phyloP scores from a whole-genome alignment of 1,140 invertebrate species.

The Vanessa tameamea region DNA sequence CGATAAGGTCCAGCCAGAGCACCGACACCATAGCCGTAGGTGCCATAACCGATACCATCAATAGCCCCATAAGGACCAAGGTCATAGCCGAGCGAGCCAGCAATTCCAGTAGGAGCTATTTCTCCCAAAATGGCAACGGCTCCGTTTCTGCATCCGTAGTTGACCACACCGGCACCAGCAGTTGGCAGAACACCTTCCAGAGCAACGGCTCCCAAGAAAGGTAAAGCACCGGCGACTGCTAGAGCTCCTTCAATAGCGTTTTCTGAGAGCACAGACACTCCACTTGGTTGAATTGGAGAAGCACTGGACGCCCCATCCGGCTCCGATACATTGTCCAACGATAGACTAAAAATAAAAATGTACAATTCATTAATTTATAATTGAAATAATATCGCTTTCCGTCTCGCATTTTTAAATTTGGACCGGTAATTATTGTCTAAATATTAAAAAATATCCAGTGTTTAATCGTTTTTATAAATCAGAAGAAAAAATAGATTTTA shows the following conservation, averaged over 20 bases:
- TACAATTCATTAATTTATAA: neutral
- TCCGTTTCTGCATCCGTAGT: slow-evolving; percentile 43
- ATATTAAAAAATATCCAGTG: too few relatives aligned
- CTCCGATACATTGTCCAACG: slow-evolving; percentile 18
- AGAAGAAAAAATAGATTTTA: too few relatives aligned
- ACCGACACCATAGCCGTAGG: neutral
- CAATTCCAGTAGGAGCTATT: slow-evolving; percentile 20
- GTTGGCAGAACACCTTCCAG: slow-evolving; percentile 45
- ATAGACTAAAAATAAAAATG: slow-evolving; percentile 13
- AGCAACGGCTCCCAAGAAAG: too few relatives aligned
- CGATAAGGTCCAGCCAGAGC: neutral
- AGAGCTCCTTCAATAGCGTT: slow-evolving; percentile 48
- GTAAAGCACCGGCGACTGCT: slow-evolving; percentile 45
- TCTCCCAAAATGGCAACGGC: slow-evolving; percentile 45
- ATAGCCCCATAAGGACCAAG: slow-evolving; percentile 27
- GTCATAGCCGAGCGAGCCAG: slow-evolving; percentile 32
- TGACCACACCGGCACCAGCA: slow-evolving; percentile 51
- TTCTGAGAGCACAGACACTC: slow-evolving; percentile 35
- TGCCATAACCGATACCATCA: neutral
- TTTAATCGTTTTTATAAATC: too few relatives aligned
- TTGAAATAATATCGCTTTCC: too few relatives aligned
- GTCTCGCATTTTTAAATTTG: too few relatives aligned
- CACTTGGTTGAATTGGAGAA: slow-evolving; percentile 44
- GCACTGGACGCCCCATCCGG: slow-evolving; percentile 28
- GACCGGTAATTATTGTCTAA: too few relatives aligned